A percentile compares a stretch with the other conserved stretches of the same genome.
Conservation (phyloP, 2,888 invertebrate species). For the Operophtera brumata region DNA sequence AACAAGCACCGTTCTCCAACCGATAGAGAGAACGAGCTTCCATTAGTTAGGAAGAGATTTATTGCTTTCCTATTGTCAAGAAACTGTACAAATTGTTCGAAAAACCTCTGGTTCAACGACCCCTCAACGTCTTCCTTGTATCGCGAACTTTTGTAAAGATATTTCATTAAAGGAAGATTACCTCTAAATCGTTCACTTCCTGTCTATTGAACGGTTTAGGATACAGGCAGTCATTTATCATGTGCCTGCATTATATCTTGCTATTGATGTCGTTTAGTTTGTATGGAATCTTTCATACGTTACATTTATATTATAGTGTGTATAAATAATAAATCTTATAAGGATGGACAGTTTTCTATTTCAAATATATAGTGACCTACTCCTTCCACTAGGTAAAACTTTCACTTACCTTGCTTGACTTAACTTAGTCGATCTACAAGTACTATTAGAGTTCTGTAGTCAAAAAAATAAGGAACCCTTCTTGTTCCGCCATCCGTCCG, state of each 20-base stretch:
- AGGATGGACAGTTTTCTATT: not conserved
- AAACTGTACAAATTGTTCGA: constrained; percentile 7
- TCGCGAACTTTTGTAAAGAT: constrained; percentile 1
- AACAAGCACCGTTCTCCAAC: constrained; percentile 3
- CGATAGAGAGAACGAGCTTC: not conserved
- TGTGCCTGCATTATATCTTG: not conserved
- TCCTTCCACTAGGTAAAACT: no score
- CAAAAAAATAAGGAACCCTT: no score
- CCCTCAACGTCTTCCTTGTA: constrained; percentile 1
- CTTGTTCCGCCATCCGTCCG: no score
- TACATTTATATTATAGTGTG: not conserved
- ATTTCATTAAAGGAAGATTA: constrained; percentile 8
- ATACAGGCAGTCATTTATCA: constrained; percentile 12
- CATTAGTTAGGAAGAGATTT: constrained; percentile 11
- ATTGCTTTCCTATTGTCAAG: constrained; percentile 17
- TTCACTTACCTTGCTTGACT: not conserved
- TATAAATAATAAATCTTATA: not conserved
- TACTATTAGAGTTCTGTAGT: no score
- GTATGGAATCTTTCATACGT: not conserved
- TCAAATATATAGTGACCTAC: not conserved
- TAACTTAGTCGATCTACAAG: not conserved
- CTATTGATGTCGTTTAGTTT: constrained; percentile 9
- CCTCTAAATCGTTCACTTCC: constrained; percentile 8
- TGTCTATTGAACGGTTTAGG: not conserved
- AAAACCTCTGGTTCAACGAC: constrained; percentile 13